Evolutionary conservation across 2,888 invertebrate species (phyloP).

Genomic region (Galerucella calmariensis): DNA sequence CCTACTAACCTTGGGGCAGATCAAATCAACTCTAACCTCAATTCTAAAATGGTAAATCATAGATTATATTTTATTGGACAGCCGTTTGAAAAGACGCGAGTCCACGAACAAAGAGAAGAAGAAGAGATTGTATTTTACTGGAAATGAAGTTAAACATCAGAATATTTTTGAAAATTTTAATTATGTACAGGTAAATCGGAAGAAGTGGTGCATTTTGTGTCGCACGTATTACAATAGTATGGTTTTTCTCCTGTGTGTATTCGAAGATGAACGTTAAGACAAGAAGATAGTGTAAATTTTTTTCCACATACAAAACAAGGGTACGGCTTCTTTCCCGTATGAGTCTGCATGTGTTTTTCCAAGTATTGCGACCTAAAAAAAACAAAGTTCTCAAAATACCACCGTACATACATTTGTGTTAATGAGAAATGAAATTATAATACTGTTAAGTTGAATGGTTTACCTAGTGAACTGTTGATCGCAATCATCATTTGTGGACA

Average conservation of each 20-base stretch:
- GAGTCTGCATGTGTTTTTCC: conserved; percentile 66
- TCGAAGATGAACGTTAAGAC: conserved; percentile 59
- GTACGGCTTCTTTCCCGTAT: conserved; percentile 65
- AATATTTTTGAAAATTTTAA: conserved; percentile 61
- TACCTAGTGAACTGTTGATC: conserved; percentile 67
- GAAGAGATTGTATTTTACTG: background rate
- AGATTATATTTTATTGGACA: no score
- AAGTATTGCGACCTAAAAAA: conserved; percentile 69
- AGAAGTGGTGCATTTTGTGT: conserved; percentile 59
- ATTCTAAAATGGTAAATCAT: conserved; percentile 5
- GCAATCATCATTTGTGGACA: conserved; percentile 63
- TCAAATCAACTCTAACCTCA: no score
- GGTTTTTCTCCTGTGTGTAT: conserved; percentile 62
- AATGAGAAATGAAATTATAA: background rate
- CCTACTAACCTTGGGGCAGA: no score
- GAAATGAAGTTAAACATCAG: conserved; percentile 52
- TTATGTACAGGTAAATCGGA: conserved; percentile 60
- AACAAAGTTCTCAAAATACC: conserved; percentile 52
- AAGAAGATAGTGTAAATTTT: conserved; percentile 61
- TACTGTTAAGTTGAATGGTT: background rate
- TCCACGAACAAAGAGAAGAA: no score
- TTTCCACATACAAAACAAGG: conserved; percentile 60
- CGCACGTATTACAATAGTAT: conserved; percentile 59
- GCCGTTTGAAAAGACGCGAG: no score
- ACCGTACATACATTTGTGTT: background rate